These are phyloP conservation scores for Atlantisia rogersi DNA, from an alignment of 2,113 vertebrate species.

Conservation along the genomic window DNA sequence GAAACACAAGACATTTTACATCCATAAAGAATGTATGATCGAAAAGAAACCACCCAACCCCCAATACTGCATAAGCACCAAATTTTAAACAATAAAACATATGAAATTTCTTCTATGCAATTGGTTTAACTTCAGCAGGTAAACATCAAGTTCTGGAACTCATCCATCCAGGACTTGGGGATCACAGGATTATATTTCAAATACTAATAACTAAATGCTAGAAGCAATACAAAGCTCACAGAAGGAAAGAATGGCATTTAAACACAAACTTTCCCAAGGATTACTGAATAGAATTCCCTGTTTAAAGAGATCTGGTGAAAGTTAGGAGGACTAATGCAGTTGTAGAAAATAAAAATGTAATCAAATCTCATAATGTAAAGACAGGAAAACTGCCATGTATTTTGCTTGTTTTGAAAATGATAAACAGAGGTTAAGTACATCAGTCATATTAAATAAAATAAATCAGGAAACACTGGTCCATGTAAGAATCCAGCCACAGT, in stretches of 20 bases:
- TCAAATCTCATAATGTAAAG: background rate
- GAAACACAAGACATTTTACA: background rate
- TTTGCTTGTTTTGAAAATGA: background rate
- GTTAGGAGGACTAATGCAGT: background rate
- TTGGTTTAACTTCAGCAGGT: background rate
- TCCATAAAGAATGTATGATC: background rate
- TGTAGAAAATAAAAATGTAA: background rate
- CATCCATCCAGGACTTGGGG: background rate
- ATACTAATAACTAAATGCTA: background rate
- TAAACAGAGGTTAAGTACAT: background rate
- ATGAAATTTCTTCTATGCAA: background rate
- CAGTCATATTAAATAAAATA: background rate
- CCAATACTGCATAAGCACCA: background rate
- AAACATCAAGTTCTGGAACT: background rate
- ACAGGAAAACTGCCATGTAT: background rate
- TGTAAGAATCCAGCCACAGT: background rate
- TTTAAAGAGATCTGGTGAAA: background rate
- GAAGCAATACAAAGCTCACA: background rate
- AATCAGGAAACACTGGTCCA: background rate
- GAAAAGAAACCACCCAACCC: background rate
- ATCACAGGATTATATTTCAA: background rate
- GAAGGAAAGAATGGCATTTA: background rate
- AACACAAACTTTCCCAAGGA: background rate
- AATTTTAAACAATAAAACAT: background rate
- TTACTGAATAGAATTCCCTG: background rate